Evolutionary conservation across 1,140 invertebrate species (phyloP).

Genomic region (Drosophila nigrodunni): DNA sequence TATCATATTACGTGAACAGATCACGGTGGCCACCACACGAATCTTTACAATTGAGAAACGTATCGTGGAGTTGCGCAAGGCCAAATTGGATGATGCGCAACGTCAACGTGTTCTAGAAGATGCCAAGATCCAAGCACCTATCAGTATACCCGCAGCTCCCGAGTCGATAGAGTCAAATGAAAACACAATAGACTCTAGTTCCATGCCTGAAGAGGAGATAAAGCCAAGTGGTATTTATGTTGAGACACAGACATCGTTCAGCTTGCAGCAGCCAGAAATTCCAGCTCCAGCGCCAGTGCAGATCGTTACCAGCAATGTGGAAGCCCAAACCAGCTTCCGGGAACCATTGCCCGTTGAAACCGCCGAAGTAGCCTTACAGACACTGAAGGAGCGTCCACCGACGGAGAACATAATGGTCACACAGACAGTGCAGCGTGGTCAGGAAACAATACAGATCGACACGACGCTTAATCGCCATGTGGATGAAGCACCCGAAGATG

Average conservation of each 20-base stretch:
- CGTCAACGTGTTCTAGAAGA: constrained; percentile 65
- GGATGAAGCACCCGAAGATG: constrained; percentile 86
- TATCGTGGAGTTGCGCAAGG: constrained; percentile 75
- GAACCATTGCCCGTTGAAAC: constrained; percentile 64
- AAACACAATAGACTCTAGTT: constrained; percentile 71
- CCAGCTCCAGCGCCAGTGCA: not conserved
- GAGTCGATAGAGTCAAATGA: constrained; percentile 70
- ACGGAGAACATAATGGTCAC: constrained; percentile 90
- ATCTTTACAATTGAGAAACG: constrained; percentile 81
- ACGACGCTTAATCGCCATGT: constrained; percentile 87
- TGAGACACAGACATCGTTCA: constrained; percentile 86
- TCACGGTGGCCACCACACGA: constrained; percentile 76
- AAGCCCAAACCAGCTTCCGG: constrained; percentile 87
- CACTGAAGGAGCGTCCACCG: constrained; percentile 71
- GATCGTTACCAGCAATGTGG: constrained; percentile 85
- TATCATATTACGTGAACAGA: constrained; percentile 72
- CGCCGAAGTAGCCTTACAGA: constrained; percentile 75
- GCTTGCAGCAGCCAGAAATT: constrained; percentile 65
- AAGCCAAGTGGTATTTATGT: constrained; percentile 67
- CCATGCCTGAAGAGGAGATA: constrained; percentile 81
- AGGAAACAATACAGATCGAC: constrained; percentile 92
- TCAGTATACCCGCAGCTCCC: constrained; percentile 29
- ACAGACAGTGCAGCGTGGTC: constrained; percentile 88
- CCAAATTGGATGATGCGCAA: constrained; percentile 68
- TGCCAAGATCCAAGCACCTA: constrained; percentile 63